These are phyloP conservation scores for Alauda arvensis DNA, from an alignment of 2,797 vertebrate species.

Conservation along the genomic window DNA sequence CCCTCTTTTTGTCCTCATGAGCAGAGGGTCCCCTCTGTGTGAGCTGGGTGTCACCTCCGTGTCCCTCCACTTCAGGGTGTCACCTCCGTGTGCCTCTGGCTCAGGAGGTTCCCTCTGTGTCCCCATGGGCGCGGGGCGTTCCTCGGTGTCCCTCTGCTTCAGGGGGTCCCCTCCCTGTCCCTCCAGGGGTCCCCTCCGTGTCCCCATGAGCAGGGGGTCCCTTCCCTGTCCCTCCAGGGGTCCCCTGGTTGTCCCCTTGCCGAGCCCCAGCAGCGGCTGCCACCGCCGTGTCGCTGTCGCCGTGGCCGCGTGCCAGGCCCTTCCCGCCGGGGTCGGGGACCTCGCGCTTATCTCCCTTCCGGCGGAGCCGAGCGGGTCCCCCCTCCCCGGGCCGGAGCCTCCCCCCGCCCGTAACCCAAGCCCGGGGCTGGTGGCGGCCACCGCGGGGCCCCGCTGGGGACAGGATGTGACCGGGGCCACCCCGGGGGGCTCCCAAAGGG, in stretches of 20 bases:
- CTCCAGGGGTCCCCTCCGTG: not conserved
- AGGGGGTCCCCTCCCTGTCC: not conserved
- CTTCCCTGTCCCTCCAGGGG: not conserved
- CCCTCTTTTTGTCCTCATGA: not conserved
- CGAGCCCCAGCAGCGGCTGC: not conserved
- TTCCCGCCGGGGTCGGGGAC: not conserved
- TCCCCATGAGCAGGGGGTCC: rapidly evolving
- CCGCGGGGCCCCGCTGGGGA: not conserved
- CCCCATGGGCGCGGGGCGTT: too few relatives aligned
- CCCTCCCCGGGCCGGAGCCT: not conserved
- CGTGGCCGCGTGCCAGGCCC: not conserved
- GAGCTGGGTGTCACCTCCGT: too few relatives aligned
- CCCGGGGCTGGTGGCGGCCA: not conserved
- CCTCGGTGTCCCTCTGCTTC: not conserved
- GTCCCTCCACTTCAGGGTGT: not conserved
- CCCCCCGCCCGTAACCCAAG: conserved; percentile 10
- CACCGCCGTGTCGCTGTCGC: not conserved
- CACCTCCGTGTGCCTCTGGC: too few relatives aligned
- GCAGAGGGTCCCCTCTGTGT: not conserved
- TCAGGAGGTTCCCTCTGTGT: not conserved
- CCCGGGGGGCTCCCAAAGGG: not conserved
- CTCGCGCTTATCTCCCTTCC: conserved; percentile 37
- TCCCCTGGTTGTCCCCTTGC: not conserved
- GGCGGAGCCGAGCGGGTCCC: not conserved
- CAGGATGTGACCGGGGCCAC: not conserved